Evolutionary conservation across 1,140 invertebrate genomes (phyloP), one percentile per base, ranked within the genome.

Genomic region (Platyura marginata): DNA sequence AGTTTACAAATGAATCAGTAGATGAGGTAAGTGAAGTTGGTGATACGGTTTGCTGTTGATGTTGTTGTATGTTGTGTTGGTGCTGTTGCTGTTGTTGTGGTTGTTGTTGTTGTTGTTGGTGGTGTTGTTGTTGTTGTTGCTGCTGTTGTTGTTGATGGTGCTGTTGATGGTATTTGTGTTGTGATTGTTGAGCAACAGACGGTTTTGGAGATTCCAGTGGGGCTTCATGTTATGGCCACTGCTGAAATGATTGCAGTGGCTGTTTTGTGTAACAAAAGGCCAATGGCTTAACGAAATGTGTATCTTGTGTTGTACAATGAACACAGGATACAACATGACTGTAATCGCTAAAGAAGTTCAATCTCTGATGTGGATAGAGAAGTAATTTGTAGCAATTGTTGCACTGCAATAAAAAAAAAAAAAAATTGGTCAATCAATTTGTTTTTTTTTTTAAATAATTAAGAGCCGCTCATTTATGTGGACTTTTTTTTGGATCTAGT

Each of bases 261-360:
- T 77, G 71, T 62, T 80, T 78, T 50, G 77, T 75, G 69, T 79
- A 86, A 67, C 80, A 85, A 61, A 74, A 75, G 23, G 73, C 67
- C 49, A 92, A 64, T 13, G 86, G 82, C 65, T 94, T 93, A 45
- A 93, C 87, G 64, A 95, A 95, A 67, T 97, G 91, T 25, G 83
- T 83, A 65, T 94, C 91, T 46, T 88, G 70, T 13, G 77, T 75
- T 49, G 80, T 77, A 70, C 91, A 97, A 59, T 86, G 82, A 8
- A 86, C 87, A 66, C 92, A 97, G 43, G 81, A 76, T 52, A 91
- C 77, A 50, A 81, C 76, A 53, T 88, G 86, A 61, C 87, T 93
- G 70, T 94, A 96, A 65, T 95, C 88, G 49, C 87, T 93, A 72
- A 89, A 93, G 71, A 79, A 95, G 64, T 85, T 83, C 46, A 92